These are phyloP conservation scores for Rhea pennata DNA, from an alignment of 2,113 vertebrate genomes.

Conservation along the genomic window DNA sequence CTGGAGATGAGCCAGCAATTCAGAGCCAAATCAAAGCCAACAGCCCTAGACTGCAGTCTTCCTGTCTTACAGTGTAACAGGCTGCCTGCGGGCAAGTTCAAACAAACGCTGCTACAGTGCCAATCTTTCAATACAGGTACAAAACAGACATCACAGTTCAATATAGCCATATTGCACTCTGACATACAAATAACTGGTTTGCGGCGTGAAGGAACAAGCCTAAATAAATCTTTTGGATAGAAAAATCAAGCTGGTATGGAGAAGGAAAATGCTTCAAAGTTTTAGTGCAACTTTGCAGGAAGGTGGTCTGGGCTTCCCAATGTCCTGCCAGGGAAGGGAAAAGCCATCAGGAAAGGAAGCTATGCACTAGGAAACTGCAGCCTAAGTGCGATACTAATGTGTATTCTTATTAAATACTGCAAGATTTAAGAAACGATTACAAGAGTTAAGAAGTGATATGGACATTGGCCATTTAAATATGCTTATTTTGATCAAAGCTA, in stretches of 20 bases:
- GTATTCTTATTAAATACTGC: background rate
- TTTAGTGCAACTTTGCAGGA: background rate
- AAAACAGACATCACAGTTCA: conserved; percentile 31
- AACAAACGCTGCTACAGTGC: conserved; percentile 18
- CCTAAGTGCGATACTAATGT: fast-evolving
- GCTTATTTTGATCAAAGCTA: background rate
- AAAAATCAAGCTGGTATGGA: background rate
- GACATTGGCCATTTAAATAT: background rate
- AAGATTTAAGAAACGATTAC: background rate
- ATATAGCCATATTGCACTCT: background rate
- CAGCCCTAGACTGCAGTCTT: conserved; percentile 3
- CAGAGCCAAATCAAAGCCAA: conserved; percentile 58
- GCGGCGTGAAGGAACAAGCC: conserved; percentile 18
- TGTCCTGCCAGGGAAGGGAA: background rate
- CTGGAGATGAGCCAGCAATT: conserved; percentile 40
- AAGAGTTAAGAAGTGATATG: background rate
- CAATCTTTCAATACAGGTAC: conserved; percentile 50
- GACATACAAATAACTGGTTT: conserved; percentile 16
- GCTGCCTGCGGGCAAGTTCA: conserved; percentile 51
- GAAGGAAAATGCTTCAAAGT: background rate
- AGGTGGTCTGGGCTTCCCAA: background rate
- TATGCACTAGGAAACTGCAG: fast-evolving
- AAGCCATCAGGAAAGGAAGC: background rate
- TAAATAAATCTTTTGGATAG: background rate
- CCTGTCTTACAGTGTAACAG: background rate